phyloP scores from a whole-genome alignment of 2,797 vertebrate genomes.

The Spinus olivaceus region DNA sequence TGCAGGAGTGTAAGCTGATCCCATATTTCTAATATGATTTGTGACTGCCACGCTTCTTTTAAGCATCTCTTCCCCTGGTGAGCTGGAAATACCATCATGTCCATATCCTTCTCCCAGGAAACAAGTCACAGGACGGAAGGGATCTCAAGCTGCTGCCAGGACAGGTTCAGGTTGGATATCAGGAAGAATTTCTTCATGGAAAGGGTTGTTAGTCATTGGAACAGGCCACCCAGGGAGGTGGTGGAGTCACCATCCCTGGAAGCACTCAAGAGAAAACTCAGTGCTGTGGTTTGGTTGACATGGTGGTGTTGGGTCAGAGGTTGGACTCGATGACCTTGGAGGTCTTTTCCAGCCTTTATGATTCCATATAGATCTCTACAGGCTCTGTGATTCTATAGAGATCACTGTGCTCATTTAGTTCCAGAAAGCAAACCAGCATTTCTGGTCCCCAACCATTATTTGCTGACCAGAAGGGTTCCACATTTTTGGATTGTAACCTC shows the following conservation, averaged over 20 bases:
- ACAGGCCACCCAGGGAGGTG: not conserved
- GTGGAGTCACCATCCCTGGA: not conserved
- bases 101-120: not conserved
- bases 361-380: rapidly evolving
- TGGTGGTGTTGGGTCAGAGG: not conserved
- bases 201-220: not conserved
- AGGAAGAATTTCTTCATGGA: not conserved
- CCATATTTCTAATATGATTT: not conserved
- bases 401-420: not conserved
- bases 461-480: not conserved
- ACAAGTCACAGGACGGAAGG: not conserved
- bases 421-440: not conserved
- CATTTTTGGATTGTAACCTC: not conserved
- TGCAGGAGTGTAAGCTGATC: not conserved
- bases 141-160: not conserved
- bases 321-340: rapidly evolving
- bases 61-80: not conserved
- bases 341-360: not conserved
- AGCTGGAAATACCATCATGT: not conserved
- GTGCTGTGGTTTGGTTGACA: not conserved
- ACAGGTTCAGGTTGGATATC: not conserved
- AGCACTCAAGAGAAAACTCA: no score
- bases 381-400: not conserved
- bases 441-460: not conserved
- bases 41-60: not conserved